phyloP scores from a whole-genome alignment of 2,797 vertebrate genomes.

The Lepilemur septentrionalis region DNA sequence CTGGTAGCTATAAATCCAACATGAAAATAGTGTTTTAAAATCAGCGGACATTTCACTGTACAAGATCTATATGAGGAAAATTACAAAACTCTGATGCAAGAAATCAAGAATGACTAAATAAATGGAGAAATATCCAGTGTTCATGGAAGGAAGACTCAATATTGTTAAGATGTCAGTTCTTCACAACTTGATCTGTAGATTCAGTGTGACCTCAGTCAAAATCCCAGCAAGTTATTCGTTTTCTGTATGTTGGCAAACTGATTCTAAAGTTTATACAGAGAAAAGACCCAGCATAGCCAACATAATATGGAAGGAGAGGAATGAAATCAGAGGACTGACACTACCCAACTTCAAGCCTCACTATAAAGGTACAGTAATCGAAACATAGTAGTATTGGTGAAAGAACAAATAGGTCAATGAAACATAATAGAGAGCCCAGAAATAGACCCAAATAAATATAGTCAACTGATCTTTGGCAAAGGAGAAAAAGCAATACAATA shows the following conservation, averaged over 20 bases:
- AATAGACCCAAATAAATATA: neutral
- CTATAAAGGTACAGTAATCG: neutral
- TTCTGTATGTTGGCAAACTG: neutral
- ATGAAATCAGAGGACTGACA: neutral
- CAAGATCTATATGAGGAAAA: neutral
- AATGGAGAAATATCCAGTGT: neutral
- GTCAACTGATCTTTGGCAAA: neutral
- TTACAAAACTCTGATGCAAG: neutral
- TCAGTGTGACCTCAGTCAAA: neutral
- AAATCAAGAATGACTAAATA: neutral
- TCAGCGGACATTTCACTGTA: neutral
- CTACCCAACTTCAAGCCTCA: neutral
- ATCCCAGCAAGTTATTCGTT: neutral
- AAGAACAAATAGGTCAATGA: neutral
- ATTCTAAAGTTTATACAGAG: neutral
- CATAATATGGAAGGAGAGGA: neutral
- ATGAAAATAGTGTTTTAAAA: neutral
- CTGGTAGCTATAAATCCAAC: constrained; percentile 64
- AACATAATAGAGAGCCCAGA: neutral
- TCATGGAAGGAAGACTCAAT: neutral
- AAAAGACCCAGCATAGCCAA: neutral
- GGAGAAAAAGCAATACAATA: neutral
- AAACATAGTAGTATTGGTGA: neutral
- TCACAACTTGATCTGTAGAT: neutral
- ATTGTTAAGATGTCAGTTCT: neutral